Base-by-base conservation (phyloP, 2,888 invertebrate genomes). In the Creontiades dilutus region DNA sequence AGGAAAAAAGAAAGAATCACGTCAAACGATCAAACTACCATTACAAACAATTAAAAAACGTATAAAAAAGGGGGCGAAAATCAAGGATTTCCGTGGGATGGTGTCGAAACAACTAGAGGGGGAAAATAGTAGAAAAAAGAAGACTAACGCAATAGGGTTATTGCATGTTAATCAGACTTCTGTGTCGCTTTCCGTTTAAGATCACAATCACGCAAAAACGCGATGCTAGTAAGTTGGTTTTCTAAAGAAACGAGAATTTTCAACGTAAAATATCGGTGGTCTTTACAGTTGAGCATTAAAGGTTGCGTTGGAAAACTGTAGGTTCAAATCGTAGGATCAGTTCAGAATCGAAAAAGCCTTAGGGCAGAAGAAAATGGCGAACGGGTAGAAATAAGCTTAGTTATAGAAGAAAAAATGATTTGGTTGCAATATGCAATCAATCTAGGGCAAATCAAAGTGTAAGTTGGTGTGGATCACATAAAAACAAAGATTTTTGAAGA, bases 151-250 rank as follows among this genome's bases (percentile, higher is more conserved):
- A 86, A 86, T 86, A 86, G 86, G 75, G 86, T 86, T 86, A 86
- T 86, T 86, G 86, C 86, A 86, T 86, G 86, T 68, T 61, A 75
- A 75, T 86, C 86, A 86, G 86, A 86, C 86, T 86, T 86, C 46
- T 86, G 48, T 37, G 37, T 86, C 86, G 75, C 27, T 47, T 14
- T 86, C 27, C 48, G 48, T 5, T 11, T 14, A 75, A 86, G 48
- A 47, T 86, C 48, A 75, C 75, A 86, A 27, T 68, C 23, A 68
- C 68, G 68, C 68, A 13, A 68, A 68, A 23, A 19, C 19, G 68
- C 68, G 68, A 68, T 52, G 52, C 5, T 23, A 7, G 7, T 68
- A 4, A n/a, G 19, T 23, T 27, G 68, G 7, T 57, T 57, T 16
- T n/a, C 7, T 57, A 23, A 68, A 82, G 14, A 82, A 82, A 81